Evolutionary conservation across 2,888 invertebrate species (phyloP).

Genomic region (Ichneumoninae sp.): DNA sequence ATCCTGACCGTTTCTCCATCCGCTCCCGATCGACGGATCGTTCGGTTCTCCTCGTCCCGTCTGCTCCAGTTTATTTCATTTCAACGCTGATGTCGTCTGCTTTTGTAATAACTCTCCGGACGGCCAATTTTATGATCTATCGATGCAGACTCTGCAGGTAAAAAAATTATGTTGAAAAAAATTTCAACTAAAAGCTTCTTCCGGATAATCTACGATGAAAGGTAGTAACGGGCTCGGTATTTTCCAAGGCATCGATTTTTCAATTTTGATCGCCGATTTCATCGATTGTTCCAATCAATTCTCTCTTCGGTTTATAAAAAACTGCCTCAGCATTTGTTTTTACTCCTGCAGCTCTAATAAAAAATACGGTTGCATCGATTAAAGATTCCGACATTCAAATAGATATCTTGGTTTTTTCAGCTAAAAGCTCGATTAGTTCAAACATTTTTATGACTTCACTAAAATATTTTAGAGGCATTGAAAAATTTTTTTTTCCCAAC

Average conservation of each 20-base stretch:
- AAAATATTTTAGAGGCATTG: too few species aligned
- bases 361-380: too few species aligned
- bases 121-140: not conserved
- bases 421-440: too few species aligned
- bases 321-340: not conserved
- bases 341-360: too few species aligned
- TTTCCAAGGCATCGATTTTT: not conserved
- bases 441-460: too few species aligned
- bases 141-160: not conserved
- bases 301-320: too few species aligned
- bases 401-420: too few species aligned
- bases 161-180: not conserved
- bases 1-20: not conserved
- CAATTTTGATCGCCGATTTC: not conserved
- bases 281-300: too few species aligned
- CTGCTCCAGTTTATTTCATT: constrained; percentile 3
- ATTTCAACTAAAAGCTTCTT: not conserved
- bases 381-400: too few species aligned
- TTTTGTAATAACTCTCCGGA: not conserved
- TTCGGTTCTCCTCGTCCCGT: constrained; percentile 19
- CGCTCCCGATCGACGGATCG: not conserved
- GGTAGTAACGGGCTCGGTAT: too few species aligned
- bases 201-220: not conserved
- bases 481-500: too few species aligned
- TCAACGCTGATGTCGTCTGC: not conserved